phyloP scores from a whole-genome alignment of 2,797 vertebrate species.

The Helarctos malayanus region DNA sequence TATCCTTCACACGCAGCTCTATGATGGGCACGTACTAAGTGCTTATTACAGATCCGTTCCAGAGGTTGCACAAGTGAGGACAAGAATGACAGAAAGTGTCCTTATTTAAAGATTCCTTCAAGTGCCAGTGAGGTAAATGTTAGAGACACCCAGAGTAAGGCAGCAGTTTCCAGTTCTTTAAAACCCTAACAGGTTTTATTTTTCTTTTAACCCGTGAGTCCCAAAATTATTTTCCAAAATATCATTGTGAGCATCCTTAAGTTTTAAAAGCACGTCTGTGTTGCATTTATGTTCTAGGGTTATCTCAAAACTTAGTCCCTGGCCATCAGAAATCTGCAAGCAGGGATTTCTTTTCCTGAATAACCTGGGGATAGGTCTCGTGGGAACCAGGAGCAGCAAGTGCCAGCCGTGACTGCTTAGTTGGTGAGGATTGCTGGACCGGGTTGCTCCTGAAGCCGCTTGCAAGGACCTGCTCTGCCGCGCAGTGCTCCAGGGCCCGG shows the following conservation, averaged over 20 bases:
- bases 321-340: neutral
- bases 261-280: neutral
- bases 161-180: neutral
- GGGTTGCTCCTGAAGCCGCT: neutral
- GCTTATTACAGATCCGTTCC: neutral
- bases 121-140: neutral
- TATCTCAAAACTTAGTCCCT: neutral
- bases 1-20: neutral
- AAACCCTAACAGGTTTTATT: neutral
- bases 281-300: neutral
- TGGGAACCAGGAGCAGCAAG: neutral
- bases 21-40: neutral
- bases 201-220: neutral
- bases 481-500: too few species aligned
- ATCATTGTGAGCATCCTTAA: neutral
- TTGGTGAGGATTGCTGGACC: neutral
- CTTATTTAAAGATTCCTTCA: neutral
- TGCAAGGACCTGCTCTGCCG: fast-evolving
- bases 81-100: neutral
- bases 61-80: neutral
- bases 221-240: neutral
- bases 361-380: neutral
- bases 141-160: neutral
- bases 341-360: neutral
- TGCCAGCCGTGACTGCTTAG: neutral